Conservation (phyloP, 2,113 vertebrate genomes). For the Prionailurus viverrinus region DNA sequence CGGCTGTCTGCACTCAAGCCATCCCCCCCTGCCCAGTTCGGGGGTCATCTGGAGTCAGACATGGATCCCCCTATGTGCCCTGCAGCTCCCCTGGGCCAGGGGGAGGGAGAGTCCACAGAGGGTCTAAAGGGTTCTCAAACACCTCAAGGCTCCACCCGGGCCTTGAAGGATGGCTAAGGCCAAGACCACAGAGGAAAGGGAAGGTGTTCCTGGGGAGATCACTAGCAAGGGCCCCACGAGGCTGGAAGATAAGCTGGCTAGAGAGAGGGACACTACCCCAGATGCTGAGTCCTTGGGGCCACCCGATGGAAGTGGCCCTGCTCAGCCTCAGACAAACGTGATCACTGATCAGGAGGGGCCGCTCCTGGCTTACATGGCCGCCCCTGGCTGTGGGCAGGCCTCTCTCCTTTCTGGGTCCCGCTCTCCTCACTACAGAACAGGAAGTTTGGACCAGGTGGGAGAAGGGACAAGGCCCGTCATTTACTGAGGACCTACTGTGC, state of each 20-base stretch:
- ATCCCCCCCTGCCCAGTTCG: neutral
- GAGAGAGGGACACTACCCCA: too few species aligned
- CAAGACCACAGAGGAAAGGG: neutral
- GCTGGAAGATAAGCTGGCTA: neutral
- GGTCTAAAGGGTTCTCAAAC: neutral
- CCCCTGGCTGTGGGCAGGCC: accelerated
- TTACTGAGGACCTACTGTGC: neutral
- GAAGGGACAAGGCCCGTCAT: neutral
- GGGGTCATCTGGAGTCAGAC: too few species aligned
- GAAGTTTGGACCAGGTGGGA: too few species aligned
- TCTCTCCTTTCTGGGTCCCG: neutral
- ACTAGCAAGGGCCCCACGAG: too few species aligned
- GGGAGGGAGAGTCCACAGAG: neutral
- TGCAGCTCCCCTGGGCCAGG: neutral
- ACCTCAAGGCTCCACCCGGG: neutral
- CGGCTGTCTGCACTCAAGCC: neutral
- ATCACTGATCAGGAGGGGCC: neutral
- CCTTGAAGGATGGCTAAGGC: neutral
- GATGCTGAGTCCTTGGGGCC: neutral
- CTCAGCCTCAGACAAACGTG: neutral
- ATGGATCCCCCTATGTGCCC: too few species aligned
- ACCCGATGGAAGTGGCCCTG: neutral
- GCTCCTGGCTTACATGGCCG: accelerated
- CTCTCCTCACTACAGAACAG: neutral
- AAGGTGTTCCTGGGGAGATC: neutral